These are phyloP conservation scores for Parazoanthus darwini DNA, from an alignment of 92 coral and sea anemone species.

Conservation along the genomic window DNA sequence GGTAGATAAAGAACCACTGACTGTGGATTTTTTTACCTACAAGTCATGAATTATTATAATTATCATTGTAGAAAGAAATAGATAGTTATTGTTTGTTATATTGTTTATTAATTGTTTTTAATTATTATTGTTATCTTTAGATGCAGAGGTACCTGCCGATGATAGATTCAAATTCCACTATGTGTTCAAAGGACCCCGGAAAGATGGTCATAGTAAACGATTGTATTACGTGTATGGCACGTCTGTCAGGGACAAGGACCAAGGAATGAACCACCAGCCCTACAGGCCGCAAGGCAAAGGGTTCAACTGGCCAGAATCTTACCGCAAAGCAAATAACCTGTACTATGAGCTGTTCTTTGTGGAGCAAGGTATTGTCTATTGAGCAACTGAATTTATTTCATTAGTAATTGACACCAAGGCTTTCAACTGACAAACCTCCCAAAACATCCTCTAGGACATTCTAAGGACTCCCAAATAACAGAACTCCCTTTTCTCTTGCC, in stretches of 20 bases:
- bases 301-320: constrained; percentile 98
- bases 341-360: constrained; percentile 89
- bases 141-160: constrained; percentile 92
- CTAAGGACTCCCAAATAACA: too few species aligned
- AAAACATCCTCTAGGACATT: too few species aligned
- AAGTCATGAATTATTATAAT: too few species aligned
- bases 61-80: too few species aligned
- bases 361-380: constrained; percentile 71
- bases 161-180: constrained; percentile 93
- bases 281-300: constrained; percentile 94
- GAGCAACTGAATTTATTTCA: too few species aligned
- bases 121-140: constrained; percentile 34
- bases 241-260: constrained; percentile 76
- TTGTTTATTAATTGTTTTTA: background rate
- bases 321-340: constrained; percentile 91
- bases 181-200: constrained; percentile 95
- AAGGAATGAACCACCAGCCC: constrained; percentile 89
- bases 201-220: constrained; percentile 77
- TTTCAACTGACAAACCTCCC: too few species aligned
- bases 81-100: background rate
- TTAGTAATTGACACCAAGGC: too few species aligned
- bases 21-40: too few species aligned
- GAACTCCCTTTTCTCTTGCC: too few species aligned
- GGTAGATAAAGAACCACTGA: too few species aligned
- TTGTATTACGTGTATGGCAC: constrained; percentile 96